A percentile compares a stretch with the other conserved stretches of the same genome.
Evolutionary conservation across 30 jellyfish, hydroid and myxozoan species (phyloP).

Genomic region (Turritopsis dohrnii): DNA sequence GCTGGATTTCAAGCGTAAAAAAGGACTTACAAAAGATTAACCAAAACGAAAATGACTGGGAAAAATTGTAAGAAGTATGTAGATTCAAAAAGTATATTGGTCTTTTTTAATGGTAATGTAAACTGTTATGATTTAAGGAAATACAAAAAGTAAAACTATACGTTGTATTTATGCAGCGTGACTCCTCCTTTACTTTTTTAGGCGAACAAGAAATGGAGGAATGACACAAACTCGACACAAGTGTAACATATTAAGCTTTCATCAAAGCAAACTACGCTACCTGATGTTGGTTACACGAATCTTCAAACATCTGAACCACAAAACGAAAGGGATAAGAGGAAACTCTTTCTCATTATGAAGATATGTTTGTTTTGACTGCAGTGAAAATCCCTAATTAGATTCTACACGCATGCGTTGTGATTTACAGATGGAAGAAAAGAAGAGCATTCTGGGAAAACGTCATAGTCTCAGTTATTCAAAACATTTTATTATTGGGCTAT

Average conservation of each 20-base stretch:
- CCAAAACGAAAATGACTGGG: too few species aligned
- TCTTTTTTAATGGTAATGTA: too few species aligned
- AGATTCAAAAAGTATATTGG: too few species aligned
- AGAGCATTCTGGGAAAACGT: slow-evolving; percentile 13
- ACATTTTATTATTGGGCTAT: neutral
- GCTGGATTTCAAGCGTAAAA: too few species aligned
- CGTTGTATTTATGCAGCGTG: too few species aligned
- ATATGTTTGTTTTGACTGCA: slow-evolving; percentile 31
- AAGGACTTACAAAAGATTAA: too few species aligned
- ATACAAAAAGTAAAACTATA: too few species aligned
- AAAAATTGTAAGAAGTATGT: too few species aligned
- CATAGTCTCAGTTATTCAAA: neutral
- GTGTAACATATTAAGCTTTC: neutral
- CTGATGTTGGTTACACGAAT: neutral
- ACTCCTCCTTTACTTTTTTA: too few species aligned
- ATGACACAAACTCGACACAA: neutral
- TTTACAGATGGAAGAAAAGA: neutral
- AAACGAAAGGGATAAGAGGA: neutral
- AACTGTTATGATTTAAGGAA: too few species aligned
- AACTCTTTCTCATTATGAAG: neutral
- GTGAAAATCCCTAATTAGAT: slow-evolving; percentile 26
- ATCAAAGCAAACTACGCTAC: neutral
- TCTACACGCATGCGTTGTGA: slow-evolving; percentile 26
- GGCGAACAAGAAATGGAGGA: too few species aligned
- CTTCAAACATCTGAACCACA: neutral